Percentiles rank a stretch among this genome's conserved stretches.
These are phyloP conservation scores for Baryphthengus martii DNA, from an alignment of 2,113 vertebrate genomes.

Conservation along the genomic window DNA sequence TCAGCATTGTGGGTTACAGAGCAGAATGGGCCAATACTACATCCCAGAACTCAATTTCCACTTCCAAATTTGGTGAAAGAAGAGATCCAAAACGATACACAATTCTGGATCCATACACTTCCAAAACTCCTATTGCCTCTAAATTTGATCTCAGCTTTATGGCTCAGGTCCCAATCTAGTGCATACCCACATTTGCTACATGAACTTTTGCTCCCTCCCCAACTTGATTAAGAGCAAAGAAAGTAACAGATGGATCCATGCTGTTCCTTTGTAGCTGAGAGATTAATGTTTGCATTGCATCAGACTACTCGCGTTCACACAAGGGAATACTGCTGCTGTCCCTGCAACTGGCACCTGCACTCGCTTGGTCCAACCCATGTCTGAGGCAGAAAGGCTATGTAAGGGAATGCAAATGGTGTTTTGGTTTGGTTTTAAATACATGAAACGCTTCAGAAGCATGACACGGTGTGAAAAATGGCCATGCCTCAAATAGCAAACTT, in stretches of 20 bases:
- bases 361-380: not conserved
- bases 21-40: constrained; percentile 29
- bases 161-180: not conserved
- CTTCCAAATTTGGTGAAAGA: constrained; percentile 23
- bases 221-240: constrained; percentile 18
- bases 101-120: not conserved
- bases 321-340: not conserved
- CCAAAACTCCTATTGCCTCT: not conserved
- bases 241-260: constrained; percentile 37
- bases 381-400: not conserved
- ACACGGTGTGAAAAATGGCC: not conserved
- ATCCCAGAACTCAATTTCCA: constrained; percentile 21
- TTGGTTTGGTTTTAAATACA: not conserved
- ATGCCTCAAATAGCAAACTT: not conserved
- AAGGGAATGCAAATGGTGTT: not conserved
- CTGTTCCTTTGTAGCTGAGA: constrained; percentile 62
- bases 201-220: constrained; percentile 59
- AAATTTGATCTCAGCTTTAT: not conserved
- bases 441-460: fast-evolving
- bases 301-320: not conserved
- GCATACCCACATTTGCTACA: constrained; percentile 49
- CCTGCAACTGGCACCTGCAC: constrained; percentile 14
- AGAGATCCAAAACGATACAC: not conserved
- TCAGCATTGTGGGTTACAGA: not conserved
- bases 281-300: constrained; percentile 37